These are phyloP conservation scores for Aricia artaxerxes DNA, from an alignment of 2,888 invertebrate genomes.

Conservation along the genomic window DNA sequence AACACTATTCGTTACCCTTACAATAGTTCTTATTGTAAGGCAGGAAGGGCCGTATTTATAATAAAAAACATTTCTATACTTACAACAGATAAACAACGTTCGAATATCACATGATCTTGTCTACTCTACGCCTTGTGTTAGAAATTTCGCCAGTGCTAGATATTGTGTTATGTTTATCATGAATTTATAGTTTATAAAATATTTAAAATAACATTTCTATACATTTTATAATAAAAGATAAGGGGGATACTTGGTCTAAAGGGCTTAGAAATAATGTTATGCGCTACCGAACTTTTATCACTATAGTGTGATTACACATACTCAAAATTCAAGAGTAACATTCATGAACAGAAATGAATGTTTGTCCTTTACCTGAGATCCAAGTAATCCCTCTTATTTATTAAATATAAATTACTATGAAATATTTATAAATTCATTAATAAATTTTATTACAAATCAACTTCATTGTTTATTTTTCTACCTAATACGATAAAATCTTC, in stretches of 20 bases:
- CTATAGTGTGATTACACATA: not conserved
- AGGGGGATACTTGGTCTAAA: not conserved
- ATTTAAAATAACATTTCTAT: conserved; percentile 21
- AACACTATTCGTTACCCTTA: too few relatives aligned
- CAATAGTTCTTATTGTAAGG: too few relatives aligned
- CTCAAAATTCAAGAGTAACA: not conserved
- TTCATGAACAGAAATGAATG: not conserved
- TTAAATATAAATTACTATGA: not conserved
- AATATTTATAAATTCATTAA: conserved; percentile 23
- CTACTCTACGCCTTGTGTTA: not conserved
- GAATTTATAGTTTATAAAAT: conserved; percentile 24
- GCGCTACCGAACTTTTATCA: not conserved
- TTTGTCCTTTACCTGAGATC: not conserved
- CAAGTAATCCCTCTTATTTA: not conserved
- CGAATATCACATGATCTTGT: not conserved
- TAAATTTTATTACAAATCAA: conserved; percentile 26
- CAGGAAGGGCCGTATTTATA: too few relatives aligned
- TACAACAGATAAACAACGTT: not conserved
- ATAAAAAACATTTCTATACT: too few relatives aligned
- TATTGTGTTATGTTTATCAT: conserved; percentile 8
- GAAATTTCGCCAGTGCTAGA: conserved; percentile 14
- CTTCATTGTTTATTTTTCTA: not conserved
- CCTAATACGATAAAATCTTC: not conserved
- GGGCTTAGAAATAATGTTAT: not conserved
- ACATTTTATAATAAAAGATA: not conserved